Percentiles rank a stretch among this genome's conserved stretches.
Conservation (phyloP, 2,888 invertebrate genomes). For the Xestoiulus laeticollis region DNA sequence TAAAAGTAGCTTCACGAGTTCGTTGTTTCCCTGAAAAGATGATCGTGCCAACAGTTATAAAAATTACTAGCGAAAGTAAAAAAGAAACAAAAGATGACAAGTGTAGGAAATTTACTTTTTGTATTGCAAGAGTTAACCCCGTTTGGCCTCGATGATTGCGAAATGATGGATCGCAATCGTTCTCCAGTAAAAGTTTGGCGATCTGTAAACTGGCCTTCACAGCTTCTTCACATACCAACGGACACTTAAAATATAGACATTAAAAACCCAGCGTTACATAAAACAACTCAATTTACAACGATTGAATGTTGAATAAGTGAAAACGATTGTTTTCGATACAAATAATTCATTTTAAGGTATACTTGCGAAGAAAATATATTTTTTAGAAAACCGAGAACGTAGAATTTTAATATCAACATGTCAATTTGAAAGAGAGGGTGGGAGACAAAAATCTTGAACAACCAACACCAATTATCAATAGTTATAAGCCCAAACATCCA, state of each 20-base stretch:
- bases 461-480: too few relatives aligned
- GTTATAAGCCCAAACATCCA: too few relatives aligned
- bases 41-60: background rate
- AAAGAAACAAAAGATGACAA: background rate
- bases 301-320: too few relatives aligned
- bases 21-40: conserved; percentile 60
- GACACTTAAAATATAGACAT: background rate
- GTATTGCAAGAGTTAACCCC: conserved; percentile 63
- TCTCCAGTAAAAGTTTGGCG: conserved; percentile 62
- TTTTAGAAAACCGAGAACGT: too few relatives aligned
- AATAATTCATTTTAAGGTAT: too few relatives aligned
- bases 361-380: too few relatives aligned
- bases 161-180: conserved; percentile 62
- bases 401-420: too few relatives aligned
- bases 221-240: conserved; percentile 57
- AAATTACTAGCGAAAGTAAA: background rate
- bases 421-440: too few relatives aligned
- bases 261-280: background rate
- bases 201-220: conserved; percentile 61
- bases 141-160: conserved; percentile 63
- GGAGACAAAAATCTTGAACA: too few relatives aligned
- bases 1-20: conserved; percentile 62
- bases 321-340: too few relatives aligned
- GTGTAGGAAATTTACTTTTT: conserved; percentile 52
- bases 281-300: too few relatives aligned